A percentile compares a stretch with the other conserved stretches of the same genome.
phyloP scores from a whole-genome alignment of 2,113 vertebrate species.

The Cyphomyrus discorhynchus region DNA sequence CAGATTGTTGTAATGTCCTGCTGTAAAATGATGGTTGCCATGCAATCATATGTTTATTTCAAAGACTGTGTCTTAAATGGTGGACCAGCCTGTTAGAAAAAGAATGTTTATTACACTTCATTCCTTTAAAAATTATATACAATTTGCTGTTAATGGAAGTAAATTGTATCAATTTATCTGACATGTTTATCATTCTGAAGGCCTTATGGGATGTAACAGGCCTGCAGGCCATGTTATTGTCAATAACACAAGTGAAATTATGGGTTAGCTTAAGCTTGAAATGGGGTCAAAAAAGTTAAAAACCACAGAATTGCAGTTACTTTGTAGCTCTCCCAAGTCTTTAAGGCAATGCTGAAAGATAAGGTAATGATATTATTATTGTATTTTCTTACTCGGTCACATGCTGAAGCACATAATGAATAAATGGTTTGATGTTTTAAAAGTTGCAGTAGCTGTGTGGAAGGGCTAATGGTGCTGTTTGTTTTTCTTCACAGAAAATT shows the following conservation, averaged over 20 bases:
- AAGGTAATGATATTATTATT: not conserved
- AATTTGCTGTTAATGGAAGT: constrained; percentile 3
- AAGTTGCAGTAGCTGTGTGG: not conserved
- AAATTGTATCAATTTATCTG: not conserved
- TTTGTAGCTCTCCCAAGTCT: not conserved
- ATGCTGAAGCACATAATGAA: not conserved
- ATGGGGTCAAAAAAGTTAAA: not conserved
- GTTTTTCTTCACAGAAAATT: constrained; percentile 64
- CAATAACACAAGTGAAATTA: not conserved
- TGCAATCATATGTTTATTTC: not conserved
- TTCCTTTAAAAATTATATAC: not conserved
- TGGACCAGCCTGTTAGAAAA: not conserved
- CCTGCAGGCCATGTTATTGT: not conserved
- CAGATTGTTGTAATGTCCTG: not conserved
- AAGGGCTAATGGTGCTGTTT: constrained; percentile 27
- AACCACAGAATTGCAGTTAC: not conserved
- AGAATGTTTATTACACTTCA: not conserved
- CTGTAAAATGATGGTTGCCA: not conserved
- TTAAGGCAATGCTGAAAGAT: not conserved
- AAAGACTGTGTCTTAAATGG: not conserved
- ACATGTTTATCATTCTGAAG: not conserved
- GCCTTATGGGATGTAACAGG: not conserved
- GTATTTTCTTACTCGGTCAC: not conserved
- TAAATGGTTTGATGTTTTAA: not conserved
- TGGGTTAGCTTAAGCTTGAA: not conserved